Base-by-base conservation (phyloP, 2,113 vertebrate species). In the Peromyscus maniculatus region DNA sequence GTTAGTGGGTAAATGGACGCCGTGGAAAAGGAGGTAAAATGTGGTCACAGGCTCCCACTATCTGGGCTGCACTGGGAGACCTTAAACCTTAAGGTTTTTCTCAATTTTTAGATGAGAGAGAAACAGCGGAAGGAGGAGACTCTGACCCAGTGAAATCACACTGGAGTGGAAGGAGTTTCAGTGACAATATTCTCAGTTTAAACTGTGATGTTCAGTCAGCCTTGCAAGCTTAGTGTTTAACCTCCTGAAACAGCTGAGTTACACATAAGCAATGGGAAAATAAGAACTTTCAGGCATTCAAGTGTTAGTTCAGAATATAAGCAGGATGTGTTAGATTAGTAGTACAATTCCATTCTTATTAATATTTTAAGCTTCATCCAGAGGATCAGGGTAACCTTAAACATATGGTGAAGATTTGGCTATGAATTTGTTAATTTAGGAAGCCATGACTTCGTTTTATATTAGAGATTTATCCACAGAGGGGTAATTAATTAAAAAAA, bases 11-110 rank as follows among this genome's bases (percentile, higher is more conserved):
- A 93, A 91, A 77, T 88, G 43, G 26, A 36, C 95, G 11, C 64
- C 31, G 72, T 93, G 92, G 92, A 93, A 95, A 95, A 66, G 2
- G 46, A 52, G 55, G 28, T 46, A 55, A 89, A 90, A 88, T 31
- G 86, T 39, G 22, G 16, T 79, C 22, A 46, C 0, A 49, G 46
- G 36, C 57, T 69, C 13, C 17, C 22, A 31, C 11, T 75, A 4
- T 57, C 26, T 83, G 33, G 33, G 17, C 7, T 62, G 8, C 8
- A 36, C 12, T 33, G 33, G 26, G 21, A 57, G 28, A 90, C 17
- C 8, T 75, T 46, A 84, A 94, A 43, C 6, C 13, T 9, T 39
- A 3, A 57, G 43, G 26, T 36, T 15, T 62, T 43, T 28, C 7
- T 80, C 43, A 93, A 84, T 87, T 96, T 90, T n/a, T 31, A 90